A percentile compares a stretch with the other conserved stretches of the same genome.
phyloP scores from a whole-genome alignment of 2,888 invertebrate species.

The Micropterix aruncella region DNA sequence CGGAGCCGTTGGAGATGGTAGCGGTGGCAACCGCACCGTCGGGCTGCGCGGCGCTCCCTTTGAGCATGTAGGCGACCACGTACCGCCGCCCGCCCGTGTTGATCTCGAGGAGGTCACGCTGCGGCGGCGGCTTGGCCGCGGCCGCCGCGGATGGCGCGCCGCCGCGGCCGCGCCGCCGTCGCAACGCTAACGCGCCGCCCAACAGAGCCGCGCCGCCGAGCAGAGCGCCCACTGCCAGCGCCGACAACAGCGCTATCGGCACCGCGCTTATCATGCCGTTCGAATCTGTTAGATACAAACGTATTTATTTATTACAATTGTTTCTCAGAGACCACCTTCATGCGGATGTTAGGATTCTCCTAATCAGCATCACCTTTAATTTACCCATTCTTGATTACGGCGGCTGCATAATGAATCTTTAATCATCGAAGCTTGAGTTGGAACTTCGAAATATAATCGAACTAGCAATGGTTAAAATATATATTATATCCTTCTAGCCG shows the following conservation, averaged over 20 bases:
- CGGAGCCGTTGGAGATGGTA: neutral
- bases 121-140: neutral
- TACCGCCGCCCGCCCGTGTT: neutral
- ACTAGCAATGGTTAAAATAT: no score
- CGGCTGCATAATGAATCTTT: no score
- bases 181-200: constrained; percentile 23
- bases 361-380: no score
- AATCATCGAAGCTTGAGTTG: no score
- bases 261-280: neutral
- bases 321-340: no score
- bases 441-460: no score
- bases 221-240: constrained; percentile 54
- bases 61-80: neutral
- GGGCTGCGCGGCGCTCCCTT: no score
- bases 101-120: neutral
- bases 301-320: no score
- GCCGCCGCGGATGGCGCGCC: constrained; percentile 8
- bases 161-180: constrained; percentile 24
- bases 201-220: constrained; percentile 28
- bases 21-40: neutral
- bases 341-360: no score
- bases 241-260: constrained; percentile 13
- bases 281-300: neutral
- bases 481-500: no score
- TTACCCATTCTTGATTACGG: no score